Conservation (phyloP, 2,113 vertebrate species). For the Petromus typicus region DNA sequence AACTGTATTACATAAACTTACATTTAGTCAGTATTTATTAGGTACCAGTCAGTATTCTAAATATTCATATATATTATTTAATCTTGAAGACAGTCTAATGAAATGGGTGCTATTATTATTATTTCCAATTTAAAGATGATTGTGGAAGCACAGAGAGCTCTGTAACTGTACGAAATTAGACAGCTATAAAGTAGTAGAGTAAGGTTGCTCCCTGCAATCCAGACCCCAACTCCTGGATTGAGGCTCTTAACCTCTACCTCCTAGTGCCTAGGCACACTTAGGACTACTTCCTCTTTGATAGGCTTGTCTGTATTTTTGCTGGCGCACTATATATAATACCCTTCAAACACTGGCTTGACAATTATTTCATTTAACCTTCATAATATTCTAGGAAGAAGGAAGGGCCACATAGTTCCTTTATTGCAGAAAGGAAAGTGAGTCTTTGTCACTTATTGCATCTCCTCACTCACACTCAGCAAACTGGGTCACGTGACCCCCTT, state of each 20-base stretch:
- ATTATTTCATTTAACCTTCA: background rate
- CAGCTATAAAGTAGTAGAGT: background rate
- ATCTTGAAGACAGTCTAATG: background rate
- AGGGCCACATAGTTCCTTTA: background rate
- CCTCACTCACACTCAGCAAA: background rate
- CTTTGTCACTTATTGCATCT: background rate
- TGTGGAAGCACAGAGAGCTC: background rate
- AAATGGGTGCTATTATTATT: background rate
- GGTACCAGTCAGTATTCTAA: background rate
- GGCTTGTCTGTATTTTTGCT: background rate
- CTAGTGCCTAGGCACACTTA: rapidly evolving
- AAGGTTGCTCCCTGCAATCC: background rate
- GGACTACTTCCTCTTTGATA: background rate
- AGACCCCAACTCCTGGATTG: background rate
- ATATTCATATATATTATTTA: background rate
- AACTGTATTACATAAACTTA: background rate
- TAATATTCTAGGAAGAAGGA: background rate
- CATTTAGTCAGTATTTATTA: background rate
- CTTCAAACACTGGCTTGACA: background rate
- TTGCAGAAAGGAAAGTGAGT: background rate
- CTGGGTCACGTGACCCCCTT: background rate
- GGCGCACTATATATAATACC: background rate
- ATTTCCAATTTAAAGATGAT: background rate
- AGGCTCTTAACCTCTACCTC: background rate
- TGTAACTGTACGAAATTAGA: background rate